Conservation (phyloP, 2,797 vertebrate genomes). For the Enteromius trimaculatus region DNA sequence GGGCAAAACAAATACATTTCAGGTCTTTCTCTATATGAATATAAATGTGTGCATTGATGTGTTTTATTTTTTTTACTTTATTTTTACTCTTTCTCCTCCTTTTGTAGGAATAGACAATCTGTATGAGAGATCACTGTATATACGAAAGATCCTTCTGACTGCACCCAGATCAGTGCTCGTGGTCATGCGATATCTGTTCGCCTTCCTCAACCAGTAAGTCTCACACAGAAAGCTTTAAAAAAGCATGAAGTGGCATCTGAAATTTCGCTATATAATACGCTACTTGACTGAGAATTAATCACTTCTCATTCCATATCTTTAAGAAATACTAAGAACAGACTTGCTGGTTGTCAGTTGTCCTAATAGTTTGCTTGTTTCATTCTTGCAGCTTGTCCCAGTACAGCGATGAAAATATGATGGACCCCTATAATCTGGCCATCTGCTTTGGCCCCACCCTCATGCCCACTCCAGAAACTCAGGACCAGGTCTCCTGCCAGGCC, state of each 20-base stretch:
- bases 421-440: constrained; percentile 97
- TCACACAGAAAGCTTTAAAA: background rate
- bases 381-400: constrained; percentile 91
- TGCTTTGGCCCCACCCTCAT: constrained; percentile 97
- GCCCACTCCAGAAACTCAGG: constrained; percentile 96
- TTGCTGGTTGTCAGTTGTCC: background rate
- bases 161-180: constrained; percentile 92
- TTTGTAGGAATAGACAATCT: constrained; percentile 93
- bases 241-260: background rate
- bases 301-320: background rate
- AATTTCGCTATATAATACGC: background rate
- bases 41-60: background rate
- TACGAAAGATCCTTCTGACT: constrained; percentile 94
- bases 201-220: constrained; percentile 98
- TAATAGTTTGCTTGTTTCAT: background rate
- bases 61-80: background rate
- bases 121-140: constrained; percentile 94
- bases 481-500: constrained; percentile 97
- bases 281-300: background rate
- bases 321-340: background rate
- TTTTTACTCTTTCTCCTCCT: constrained; percentile 31
- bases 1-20: constrained; percentile 8
- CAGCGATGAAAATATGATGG: constrained; percentile 99
- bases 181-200: constrained; percentile 97
- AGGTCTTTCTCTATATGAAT: background rate